Evolutionary conservation across 2,888 invertebrate species (phyloP), one percentile per base, ranked within the genome.

Genomic region (Maniola hyperantus): DNA sequence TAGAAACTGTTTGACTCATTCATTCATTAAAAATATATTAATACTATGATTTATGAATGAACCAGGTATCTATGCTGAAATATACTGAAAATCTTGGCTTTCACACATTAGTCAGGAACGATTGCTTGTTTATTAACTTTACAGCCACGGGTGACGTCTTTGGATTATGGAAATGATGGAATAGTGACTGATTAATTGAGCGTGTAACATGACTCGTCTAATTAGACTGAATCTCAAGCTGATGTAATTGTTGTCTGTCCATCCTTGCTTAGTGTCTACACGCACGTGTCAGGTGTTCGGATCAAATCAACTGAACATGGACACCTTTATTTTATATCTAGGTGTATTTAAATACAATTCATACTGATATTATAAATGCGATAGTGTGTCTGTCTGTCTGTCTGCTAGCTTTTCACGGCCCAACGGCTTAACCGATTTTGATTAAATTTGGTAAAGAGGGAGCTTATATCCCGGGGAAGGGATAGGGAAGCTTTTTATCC

Each of bases 121-220:
- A 20, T 13, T 5, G 5, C 59, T 33, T 34, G 46, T 48, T 46
- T 8, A 42, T 13, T 20, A 20, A 57, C 26, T 42, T 57, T n/a
- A 57, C 42, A 57, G 26, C 44, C 48, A 34, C 13, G 15, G 33
- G 48, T 34, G 34, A 48, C 33, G 18, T 34, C 59, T 34, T 48
- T 34, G 59, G 59, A 59, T 59, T 59, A 59, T 59, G 59, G 46
- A 48, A 59, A 59, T 59, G 59, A 48, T 59, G 34, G 59, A 46
- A 59, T 59, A 34, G 66, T 69, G 63, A 66, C 77, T 81, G 79
- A 82, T 82, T 87, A 86, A 86, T 86, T 84, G 83, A 81, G 83
- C 79, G 83, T 83, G 82, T 83, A 83, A 82, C 86, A 79, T 76
- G 80, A 80, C 79, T 76, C 78, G 76, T 78, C 80, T 86, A 85